Percentiles rank a stretch among this genome's conserved stretches.
These are phyloP conservation scores for Crocidura indochinensis DNA, from an alignment of 2,797 vertebrate species.

Conservation along the genomic window DNA sequence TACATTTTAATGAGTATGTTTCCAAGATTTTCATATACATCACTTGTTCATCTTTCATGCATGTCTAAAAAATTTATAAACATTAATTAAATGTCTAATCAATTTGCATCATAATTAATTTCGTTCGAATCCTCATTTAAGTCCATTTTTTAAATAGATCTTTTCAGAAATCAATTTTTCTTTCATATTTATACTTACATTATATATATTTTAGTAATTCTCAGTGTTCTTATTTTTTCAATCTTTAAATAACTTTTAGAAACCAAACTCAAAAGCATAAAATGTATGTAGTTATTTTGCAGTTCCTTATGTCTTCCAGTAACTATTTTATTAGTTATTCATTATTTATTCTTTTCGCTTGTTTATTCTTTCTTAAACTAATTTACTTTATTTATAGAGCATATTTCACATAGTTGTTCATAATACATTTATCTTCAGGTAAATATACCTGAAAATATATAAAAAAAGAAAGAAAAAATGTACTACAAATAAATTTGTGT, in stretches of 20 bases:
- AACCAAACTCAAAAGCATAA: slow-evolving; percentile 47
- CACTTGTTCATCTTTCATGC: slow-evolving; percentile 82
- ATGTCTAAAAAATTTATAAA: slow-evolving; percentile 79
- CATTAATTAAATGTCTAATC: slow-evolving; percentile 81
- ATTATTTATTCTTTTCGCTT: background rate
- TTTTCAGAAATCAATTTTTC: slow-evolving; percentile 48
- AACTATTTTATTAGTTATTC: slow-evolving; percentile 21
- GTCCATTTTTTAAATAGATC: slow-evolving; percentile 52
- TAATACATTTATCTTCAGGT: too few species aligned
- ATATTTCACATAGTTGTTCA: too few species aligned
- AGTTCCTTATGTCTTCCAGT: background rate
- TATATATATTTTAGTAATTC: slow-evolving; percentile 21
- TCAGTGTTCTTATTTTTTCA: slow-evolving; percentile 40
- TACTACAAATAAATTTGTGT: background rate
- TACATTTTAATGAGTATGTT: slow-evolving; percentile 81
- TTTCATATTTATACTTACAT: slow-evolving; percentile 31
- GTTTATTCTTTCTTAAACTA: too few species aligned
- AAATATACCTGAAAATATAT: too few species aligned
- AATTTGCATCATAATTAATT: slow-evolving; percentile 82
- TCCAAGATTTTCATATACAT: slow-evolving; percentile 75
- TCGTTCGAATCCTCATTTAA: slow-evolving; percentile 70
- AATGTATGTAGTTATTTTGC: slow-evolving; percentile 5
- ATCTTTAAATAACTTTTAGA: slow-evolving; percentile 54
- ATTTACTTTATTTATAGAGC: too few species aligned
- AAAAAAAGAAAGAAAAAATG: too few species aligned